Percentiles rank a stretch among this genome's conserved stretches.
phyloP scores from a whole-genome alignment of 2,888 invertebrate genomes.

The Xylophagus ater region DNA sequence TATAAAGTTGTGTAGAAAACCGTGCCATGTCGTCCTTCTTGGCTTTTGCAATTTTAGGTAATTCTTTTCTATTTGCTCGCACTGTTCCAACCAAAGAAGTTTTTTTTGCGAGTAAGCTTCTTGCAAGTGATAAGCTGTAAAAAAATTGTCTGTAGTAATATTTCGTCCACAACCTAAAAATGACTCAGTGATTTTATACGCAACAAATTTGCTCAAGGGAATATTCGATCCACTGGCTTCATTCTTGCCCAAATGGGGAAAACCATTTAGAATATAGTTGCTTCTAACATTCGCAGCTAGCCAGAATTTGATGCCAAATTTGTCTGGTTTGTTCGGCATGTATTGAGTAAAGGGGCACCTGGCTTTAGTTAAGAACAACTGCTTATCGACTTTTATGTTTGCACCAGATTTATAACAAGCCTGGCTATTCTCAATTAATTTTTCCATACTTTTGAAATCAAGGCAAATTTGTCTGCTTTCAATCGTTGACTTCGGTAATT shows the following conservation, averaged over 20 bases:
- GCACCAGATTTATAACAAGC: conserved; percentile 17
- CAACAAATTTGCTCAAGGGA: too few relatives aligned
- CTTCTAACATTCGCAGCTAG: conserved; percentile 19
- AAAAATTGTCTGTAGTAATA: conserved; percentile 23
- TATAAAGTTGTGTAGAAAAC: too few relatives aligned
- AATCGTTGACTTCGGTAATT: too few relatives aligned
- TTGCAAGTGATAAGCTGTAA: conserved; percentile 18
- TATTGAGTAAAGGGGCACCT: conserved; percentile 20
- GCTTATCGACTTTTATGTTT: conserved; percentile 19
- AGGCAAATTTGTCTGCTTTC: too few relatives aligned
- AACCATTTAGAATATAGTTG: conserved; percentile 19
- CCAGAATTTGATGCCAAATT: too few relatives aligned
- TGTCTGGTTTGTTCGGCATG: conserved; percentile 21
- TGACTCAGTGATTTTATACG: too few relatives aligned
- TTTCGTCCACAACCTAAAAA: too few relatives aligned
- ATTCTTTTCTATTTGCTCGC: background rate
- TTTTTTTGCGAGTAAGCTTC: conserved; percentile 4
- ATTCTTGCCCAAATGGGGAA: conserved; percentile 20
- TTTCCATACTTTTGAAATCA: too few relatives aligned
- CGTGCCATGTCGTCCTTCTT: too few relatives aligned
- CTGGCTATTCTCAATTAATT: too few relatives aligned
- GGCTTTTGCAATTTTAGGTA: conserved; percentile 16
- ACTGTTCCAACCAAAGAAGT: background rate
- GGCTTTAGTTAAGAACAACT: conserved; percentile 21
- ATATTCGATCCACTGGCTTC: conserved; percentile 14